Base-by-base conservation (phyloP, 2,888 invertebrate species). In the Netelia melanura region DNA sequence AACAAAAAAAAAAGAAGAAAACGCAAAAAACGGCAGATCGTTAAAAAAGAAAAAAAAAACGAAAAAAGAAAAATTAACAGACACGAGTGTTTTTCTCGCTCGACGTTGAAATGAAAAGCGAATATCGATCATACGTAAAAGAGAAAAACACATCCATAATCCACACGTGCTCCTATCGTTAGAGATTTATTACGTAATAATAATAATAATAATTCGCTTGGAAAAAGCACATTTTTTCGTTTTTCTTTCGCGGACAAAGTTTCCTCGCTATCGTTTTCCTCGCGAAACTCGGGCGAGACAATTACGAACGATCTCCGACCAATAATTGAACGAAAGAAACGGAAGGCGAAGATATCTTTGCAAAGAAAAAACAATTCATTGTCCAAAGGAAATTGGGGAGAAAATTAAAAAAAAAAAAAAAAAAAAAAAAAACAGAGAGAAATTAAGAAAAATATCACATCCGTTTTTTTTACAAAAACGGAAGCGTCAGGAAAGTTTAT, bases 61-160 rank as follows among this genome's bases (percentile, higher is more conserved):
- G 21, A 56, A 52, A 21, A 68, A 48, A n/a, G n/a, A 56, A 23
- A 11, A 68, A 68, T 54, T 70, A 52, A 52, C 11, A n/a, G n/a
- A 0, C 52, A 52, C 52, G 30, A 30, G 2, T 5, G 30, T 5
- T 30, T 5, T 3, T 17, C 30, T 30, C 30, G 30, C 30, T 30
- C 30, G 30, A 30, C 30, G 2, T 30, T 5, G 5, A 30, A 30
- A 30, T 3, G 3, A 30, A 3, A 30, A 30, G 3, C 30, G 30
- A 30, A 30, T 5, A 30, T 30, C 30, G 30, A 30, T 30, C 3
- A 30, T 30, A 30, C 3, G 5, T 3, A 30, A 30, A 5, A 30
- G 30, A 30, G 30, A 30, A 30, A 30, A 30, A 30, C 3, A 30
- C 0, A 30, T 30, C 30, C 30, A 30, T 5, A 30, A 30, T 30